A percentile compares a stretch with the other conserved stretches of the same genome.
These are phyloP conservation scores for Phaethon lepturus DNA, from an alignment of 2,113 vertebrate species.

Conservation along the genomic window DNA sequence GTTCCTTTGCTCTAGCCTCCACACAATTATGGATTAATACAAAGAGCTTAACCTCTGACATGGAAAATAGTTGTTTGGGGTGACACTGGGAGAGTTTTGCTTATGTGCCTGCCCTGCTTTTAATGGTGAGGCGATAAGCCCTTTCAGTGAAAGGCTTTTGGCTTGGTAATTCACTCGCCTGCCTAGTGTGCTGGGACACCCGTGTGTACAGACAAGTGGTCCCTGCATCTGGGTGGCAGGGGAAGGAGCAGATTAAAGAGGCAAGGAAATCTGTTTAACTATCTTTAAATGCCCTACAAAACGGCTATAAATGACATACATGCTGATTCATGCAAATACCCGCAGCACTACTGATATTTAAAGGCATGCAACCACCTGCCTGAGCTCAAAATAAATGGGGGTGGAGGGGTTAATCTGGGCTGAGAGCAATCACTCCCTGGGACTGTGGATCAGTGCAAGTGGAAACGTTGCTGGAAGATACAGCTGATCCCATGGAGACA, in stretches of 20 bases:
- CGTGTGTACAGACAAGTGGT: rapidly evolving
- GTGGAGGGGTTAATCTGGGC: not conserved
- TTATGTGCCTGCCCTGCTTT: not conserved
- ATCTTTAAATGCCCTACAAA: not conserved
- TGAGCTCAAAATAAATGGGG: not conserved
- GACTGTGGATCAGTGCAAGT: rapidly evolving
- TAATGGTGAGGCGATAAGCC: not conserved
- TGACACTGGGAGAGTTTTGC: not conserved
- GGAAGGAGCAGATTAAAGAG: not conserved
- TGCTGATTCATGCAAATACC: not conserved
- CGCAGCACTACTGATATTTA: too few species aligned
- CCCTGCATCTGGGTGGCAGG: not conserved
- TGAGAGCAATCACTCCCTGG: not conserved
- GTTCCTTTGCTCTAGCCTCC: not conserved
- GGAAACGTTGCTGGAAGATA: not conserved
- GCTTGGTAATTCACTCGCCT: not conserved
- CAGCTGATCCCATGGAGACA: not conserved
- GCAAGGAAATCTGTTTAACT: not conserved
- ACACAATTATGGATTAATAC: rapidly evolving
- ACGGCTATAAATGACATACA: not conserved
- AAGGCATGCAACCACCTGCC: not conserved
- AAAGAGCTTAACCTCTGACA: not conserved
- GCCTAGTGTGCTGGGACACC: not conserved
- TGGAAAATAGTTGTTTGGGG: not conserved
- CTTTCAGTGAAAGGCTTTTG: not conserved